Conservation (phyloP, 2,888 invertebrate genomes). For the Oscheius sp. region DNA sequence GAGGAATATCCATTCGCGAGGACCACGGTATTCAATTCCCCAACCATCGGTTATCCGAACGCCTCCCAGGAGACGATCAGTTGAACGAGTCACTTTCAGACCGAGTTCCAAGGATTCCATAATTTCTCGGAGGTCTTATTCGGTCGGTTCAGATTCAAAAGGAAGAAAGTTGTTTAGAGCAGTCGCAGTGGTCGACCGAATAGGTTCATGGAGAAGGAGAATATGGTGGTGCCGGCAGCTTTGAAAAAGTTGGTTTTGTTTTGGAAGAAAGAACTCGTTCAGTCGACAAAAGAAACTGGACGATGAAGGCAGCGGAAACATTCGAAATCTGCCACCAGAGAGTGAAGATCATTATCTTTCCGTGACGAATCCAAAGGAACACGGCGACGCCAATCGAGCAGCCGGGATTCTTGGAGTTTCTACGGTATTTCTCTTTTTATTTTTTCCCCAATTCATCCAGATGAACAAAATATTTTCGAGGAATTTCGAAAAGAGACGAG, state of each 20-base stretch:
- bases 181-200: conserved; percentile 26
- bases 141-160: conserved; percentile 2
- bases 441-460: background rate
- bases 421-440: conserved; percentile 18
- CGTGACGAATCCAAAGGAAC: conserved; percentile 11
- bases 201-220: conserved; percentile 57
- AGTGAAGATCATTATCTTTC: conserved; percentile 10
- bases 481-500: conserved; percentile 26
- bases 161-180: background rate
- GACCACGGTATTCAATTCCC: conserved; percentile 12
- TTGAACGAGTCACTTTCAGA: conserved; percentile 14
- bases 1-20: background rate
- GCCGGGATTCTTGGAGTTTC: conserved; percentile 23
- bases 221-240: conserved; percentile 58
- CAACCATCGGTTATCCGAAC: conserved; percentile 7
- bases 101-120: conserved; percentile 27
- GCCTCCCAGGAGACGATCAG: conserved; percentile 5
- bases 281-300: conserved; percentile 9
- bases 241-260: conserved; percentile 37
- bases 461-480: conserved; percentile 35
- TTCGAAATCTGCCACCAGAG: conserved; percentile 8
- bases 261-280: background rate
- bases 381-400: conserved; percentile 6
- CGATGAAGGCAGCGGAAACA: conserved; percentile 4
- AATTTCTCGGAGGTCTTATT: conserved; percentile 8